These are phyloP conservation scores for Aleiodes leptofemur DNA, from an alignment of 2,888 invertebrate genomes.

Conservation along the genomic window DNA sequence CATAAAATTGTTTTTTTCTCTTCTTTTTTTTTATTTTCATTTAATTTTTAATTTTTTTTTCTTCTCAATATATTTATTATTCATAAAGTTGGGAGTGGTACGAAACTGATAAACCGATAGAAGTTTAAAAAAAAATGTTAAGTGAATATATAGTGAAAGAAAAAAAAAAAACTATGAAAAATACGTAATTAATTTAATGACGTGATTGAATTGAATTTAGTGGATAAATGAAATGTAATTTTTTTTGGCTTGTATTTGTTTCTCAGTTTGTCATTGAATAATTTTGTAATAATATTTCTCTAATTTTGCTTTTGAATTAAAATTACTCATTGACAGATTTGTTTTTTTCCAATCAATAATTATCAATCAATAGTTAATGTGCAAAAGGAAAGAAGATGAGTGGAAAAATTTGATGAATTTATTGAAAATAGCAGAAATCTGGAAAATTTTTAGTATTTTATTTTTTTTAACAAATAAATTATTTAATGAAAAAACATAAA, in stretches of 20 bases:
- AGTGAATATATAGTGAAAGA: constrained; percentile 2
- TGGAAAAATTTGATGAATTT: too few relatives aligned
- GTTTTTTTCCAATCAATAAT: too few relatives aligned
- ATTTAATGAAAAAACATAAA: too few relatives aligned
- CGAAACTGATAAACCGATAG: constrained; percentile 41
- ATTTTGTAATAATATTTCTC: background rate
- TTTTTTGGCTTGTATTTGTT: background rate
- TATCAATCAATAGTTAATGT: too few relatives aligned
- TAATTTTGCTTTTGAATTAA: background rate
- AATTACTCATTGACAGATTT: background rate
- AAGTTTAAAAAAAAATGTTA: constrained; percentile 37
- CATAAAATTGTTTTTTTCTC: constrained; percentile 59
- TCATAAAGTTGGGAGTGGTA: constrained; percentile 43
- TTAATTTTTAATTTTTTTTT: constrained; percentile 54
- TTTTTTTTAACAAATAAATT: too few relatives aligned
- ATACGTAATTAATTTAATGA: constrained; percentile 47
- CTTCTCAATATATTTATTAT: constrained; percentile 57
- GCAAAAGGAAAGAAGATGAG: too few relatives aligned
- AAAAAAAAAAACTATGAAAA: constrained; percentile 10
- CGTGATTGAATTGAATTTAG: constrained; percentile 22
- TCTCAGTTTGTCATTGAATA: background rate
- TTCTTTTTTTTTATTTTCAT: constrained; percentile 39
- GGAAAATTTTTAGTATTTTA: too few relatives aligned
- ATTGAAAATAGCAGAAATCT: too few relatives aligned
- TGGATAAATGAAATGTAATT: constrained; percentile 17